phyloP scores from a whole-genome alignment of 1,140 invertebrate species.

The Drosophila pseudoobscura region DNA sequence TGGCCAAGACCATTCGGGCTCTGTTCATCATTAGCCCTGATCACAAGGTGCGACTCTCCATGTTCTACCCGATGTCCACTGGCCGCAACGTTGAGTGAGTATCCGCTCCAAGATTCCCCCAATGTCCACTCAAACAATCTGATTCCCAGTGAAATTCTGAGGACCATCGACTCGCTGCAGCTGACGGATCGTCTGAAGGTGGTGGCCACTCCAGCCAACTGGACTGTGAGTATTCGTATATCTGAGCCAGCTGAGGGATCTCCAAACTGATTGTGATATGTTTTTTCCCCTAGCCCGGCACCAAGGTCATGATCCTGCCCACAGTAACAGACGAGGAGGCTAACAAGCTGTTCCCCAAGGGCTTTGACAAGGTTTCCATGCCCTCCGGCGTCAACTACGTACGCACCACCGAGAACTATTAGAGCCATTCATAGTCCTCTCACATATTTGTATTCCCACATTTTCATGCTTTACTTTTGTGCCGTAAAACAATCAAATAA shows the following conservation, averaged over 20 bases:
- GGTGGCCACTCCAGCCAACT: slow-evolving; percentile 93
- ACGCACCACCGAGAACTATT: slow-evolving; percentile 89
- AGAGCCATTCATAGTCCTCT: slow-evolving; percentile 30
- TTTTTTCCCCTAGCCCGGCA: slow-evolving; percentile 86
- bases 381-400: slow-evolving; percentile 93
- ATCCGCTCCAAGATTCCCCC: background rate
- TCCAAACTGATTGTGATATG: slow-evolving; percentile 37
- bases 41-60: slow-evolving; percentile 91
- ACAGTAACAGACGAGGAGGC: slow-evolving; percentile 89
- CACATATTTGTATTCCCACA: background rate
- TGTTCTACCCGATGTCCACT: slow-evolving; percentile 95
- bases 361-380: slow-evolving; percentile 87
- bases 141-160: slow-evolving; percentile 91
- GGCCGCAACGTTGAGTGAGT: slow-evolving; percentile 96
- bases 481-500: slow-evolving; percentile 19
- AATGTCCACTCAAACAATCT: background rate
- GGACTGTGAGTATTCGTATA: slow-evolving; percentile 86
- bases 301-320: slow-evolving; percentile 93
- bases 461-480: slow-evolving; percentile 8
- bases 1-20: slow-evolving; percentile 91
- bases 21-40: slow-evolving; percentile 95
- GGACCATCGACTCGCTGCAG: slow-evolving; percentile 94
- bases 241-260: slow-evolving; percentile 87
- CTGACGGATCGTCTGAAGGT: slow-evolving; percentile 89
- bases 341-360: slow-evolving; percentile 89